Percentiles rank a stretch among this genome's conserved stretches.
Evolutionary conservation across 2,888 invertebrate species (phyloP).

Genomic region (Lasioglossum vierecki): DNA sequence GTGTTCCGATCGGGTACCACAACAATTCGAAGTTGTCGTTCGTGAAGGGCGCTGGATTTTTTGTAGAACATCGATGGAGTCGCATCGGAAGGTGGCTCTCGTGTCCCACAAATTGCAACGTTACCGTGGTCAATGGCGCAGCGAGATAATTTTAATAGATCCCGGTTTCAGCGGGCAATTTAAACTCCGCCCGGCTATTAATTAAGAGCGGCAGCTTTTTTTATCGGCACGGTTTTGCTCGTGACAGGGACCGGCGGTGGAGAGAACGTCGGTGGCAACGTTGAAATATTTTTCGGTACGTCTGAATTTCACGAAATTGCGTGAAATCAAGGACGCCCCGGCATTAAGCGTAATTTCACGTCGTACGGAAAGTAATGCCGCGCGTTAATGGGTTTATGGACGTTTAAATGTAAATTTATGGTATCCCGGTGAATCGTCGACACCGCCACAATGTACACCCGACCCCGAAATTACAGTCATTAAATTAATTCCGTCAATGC

Average conservation of each 20-base stretch:
- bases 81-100: constrained; percentile 24
- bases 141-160: constrained; percentile 37
- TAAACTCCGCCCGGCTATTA: constrained; percentile 36
- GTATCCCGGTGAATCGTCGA: background rate
- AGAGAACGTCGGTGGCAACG: background rate
- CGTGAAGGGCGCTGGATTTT: too few species aligned
- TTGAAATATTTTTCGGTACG: background rate
- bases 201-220: constrained; percentile 40
- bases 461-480: background rate
- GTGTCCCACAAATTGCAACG: constrained; percentile 26
- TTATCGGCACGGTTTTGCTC: background rate
- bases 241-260: background rate
- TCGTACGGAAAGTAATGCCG: background rate
- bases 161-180: constrained; percentile 26
- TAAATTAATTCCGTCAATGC: constrained; percentile 1
- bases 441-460: background rate
- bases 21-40: background rate
- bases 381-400: constrained; percentile 17
- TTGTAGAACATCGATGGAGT: background rate
- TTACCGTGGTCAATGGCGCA: constrained; percentile 28
- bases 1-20: too few species aligned
- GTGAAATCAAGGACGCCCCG: constrained; percentile 3
- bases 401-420: constrained; percentile 30
- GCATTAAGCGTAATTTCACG: background rate
- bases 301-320: background rate